Base-by-base conservation (phyloP, 2,797 vertebrate genomes). In the Xenopus petersii region DNA sequence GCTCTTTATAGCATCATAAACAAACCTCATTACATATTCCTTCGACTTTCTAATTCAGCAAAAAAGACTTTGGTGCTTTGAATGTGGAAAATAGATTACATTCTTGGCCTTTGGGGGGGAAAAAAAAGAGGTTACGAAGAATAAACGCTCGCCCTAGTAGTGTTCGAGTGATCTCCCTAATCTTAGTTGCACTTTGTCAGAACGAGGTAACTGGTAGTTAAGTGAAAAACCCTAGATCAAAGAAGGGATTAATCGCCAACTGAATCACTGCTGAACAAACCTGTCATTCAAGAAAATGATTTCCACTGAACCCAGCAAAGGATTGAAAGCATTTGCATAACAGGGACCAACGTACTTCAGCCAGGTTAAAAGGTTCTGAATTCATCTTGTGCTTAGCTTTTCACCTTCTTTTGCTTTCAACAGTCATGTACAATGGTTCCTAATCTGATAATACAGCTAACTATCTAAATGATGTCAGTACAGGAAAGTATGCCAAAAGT, bases 221-320 rank as follows among this genome's bases (percentile, higher is more conserved):
- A 92, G 89, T 90, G 90, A 92, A 93, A 92, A 92, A 91, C 90
- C 91, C 90, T 92, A 92, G 92, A 93, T 93, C 92, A 93, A 93
- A 93, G 92, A 89, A 72, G 87, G 92, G 92, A 93, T 93, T 93
- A 93, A 92, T 92, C 88, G 86, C 90, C 90, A 89, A 87, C 90
- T 87, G 89, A 92, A 93, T 91, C 91, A 90, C 81, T 51, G 86
- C 90, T 92, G 91, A 93, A 92, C 92, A 92, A 93, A 92, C 91
- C 92, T 93, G 92, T 92, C 92, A 93, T 93, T 93, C 92, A 93
- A 92, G 89, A 90, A 92, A 92, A 93, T 92, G 87, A 93, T 93
- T 93, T 93, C 91, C 91, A 92, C 89, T 84, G 90, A 93, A 93
- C 90, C 90, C 91, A 91, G 88, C 88, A 88, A 85, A 88, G 91